Evolutionary conservation across 2,797 vertebrate genomes (phyloP).

Genomic region (Anniella stebbinsi): DNA sequence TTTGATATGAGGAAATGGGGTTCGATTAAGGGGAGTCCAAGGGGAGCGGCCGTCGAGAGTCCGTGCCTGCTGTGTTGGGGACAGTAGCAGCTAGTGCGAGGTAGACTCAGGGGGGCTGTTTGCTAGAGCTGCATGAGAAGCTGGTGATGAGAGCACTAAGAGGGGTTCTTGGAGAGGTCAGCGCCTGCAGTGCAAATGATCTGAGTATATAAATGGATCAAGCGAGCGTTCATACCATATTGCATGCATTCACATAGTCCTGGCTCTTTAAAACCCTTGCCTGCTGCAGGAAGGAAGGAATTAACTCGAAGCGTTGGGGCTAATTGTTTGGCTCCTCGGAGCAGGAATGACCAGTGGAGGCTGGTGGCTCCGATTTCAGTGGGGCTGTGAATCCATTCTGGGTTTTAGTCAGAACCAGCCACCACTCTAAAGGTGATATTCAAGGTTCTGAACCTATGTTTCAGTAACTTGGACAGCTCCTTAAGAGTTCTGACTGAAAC

Average conservation of each 20-base stretch:
- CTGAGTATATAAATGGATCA: not conserved
- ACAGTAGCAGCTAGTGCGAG: not conserved
- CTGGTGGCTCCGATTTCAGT: too few species aligned
- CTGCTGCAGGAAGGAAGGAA: not conserved
- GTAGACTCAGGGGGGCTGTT: not conserved
- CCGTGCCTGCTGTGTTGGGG: not conserved
- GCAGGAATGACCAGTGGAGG: too few species aligned
- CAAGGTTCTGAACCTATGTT: too few species aligned
- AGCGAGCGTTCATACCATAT: not conserved
- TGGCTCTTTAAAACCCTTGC: not conserved
- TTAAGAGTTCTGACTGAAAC: too few species aligned
- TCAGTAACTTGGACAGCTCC: too few species aligned
- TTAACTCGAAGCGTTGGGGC: not conserved
- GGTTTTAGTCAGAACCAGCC: too few species aligned
- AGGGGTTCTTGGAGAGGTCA: not conserved
- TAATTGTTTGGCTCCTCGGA: not conserved
- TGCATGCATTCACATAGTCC: not conserved
- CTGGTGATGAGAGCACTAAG: not conserved
- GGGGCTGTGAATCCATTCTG: too few species aligned
- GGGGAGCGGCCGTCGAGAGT: not conserved
- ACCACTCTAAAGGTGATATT: too few species aligned
- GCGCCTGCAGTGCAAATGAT: not conserved
- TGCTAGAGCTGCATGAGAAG: not conserved
- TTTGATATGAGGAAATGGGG: constrained; percentile 32
- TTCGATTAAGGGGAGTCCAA: constrained; percentile 14